These are phyloP conservation scores for Laticauda laticaudata DNA, from an alignment of 2,113 vertebrate species.

Conservation along the genomic window DNA sequence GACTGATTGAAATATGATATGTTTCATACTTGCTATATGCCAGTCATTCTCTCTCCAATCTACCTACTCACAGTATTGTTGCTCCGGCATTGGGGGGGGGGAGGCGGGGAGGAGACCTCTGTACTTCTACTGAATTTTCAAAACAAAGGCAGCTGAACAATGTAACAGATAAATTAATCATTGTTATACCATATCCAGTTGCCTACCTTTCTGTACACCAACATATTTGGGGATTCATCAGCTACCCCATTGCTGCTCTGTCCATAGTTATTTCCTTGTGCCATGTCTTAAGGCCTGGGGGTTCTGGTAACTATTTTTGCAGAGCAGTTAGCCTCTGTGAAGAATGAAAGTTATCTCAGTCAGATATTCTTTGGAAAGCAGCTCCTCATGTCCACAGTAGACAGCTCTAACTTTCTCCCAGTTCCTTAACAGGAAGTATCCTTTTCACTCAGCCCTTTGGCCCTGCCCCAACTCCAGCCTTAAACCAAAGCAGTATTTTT, in stretches of 20 bases:
- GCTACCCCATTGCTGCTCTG: conserved; percentile 91
- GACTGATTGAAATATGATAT: background rate
- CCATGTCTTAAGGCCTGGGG: conserved; percentile 82
- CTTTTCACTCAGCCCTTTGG: background rate
- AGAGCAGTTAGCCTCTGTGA: conserved; percentile 59
- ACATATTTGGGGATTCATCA: conserved; percentile 95
- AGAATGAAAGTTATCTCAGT: conserved; percentile 51
- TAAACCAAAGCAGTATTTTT: background rate
- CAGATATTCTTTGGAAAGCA: conserved; percentile 10
- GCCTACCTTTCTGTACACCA: conserved; percentile 97
- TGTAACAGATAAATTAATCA: background rate
- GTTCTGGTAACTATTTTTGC: conserved; percentile 55
- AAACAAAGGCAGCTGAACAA: background rate
- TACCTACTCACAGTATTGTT: background rate
- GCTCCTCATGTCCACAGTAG: background rate
- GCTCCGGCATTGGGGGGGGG: background rate
- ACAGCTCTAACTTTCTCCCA: conserved; percentile 16
- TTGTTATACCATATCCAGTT: conserved; percentile 3
- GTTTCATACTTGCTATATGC: background rate
- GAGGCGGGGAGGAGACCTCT: background rate
- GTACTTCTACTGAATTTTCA: background rate
- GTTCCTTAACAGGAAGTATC: background rate
- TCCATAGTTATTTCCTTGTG: conserved; percentile 90
- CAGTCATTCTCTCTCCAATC: background rate
- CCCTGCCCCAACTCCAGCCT: conserved; percentile 5